Conservation (phyloP, 2,113 vertebrate genomes). For the Pavo muticus region DNA sequence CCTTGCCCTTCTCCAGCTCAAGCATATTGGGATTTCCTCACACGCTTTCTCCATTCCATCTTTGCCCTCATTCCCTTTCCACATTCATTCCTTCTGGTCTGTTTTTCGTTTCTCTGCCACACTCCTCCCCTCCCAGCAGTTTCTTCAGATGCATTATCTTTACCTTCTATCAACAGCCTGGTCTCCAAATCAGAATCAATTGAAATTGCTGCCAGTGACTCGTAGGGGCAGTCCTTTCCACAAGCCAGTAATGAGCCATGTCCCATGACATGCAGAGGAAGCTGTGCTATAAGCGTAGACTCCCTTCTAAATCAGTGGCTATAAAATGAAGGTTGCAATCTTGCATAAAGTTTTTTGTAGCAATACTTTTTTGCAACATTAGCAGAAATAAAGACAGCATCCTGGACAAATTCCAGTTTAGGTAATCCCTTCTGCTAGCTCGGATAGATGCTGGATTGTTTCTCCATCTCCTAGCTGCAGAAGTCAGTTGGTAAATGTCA, state of each 20-base stretch:
- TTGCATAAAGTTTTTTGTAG: constrained; percentile 11
- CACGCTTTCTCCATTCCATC: not conserved
- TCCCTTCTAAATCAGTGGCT: not conserved
- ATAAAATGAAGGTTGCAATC: constrained; percentile 21
- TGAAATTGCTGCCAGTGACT: not conserved
- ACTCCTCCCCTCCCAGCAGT: not conserved
- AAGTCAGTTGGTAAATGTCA: constrained; percentile 6
- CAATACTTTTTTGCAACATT: not conserved
- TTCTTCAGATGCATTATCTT: not conserved
- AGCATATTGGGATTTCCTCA: not conserved
- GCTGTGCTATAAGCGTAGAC: not conserved
- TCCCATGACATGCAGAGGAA: not conserved
- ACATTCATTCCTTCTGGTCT: fast-evolving
- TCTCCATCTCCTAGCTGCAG: constrained; percentile 15
- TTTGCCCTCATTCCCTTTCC: not conserved
- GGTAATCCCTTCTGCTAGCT: constrained; percentile 43
- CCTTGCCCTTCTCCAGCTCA: not conserved
- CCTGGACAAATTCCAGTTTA: constrained; percentile 20
- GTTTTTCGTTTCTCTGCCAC: not conserved
- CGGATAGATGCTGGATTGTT: constrained; percentile 13
- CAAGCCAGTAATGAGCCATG: not conserved
- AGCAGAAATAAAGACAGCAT: constrained; percentile 3
- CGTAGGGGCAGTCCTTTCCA: not conserved
- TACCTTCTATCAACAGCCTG: not conserved
- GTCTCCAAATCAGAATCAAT: not conserved